A percentile compares a stretch with the other conserved stretches of the same genome.
These are phyloP conservation scores for Himalopsyche japonica DNA, from an alignment of 2,888 invertebrate species.

Conservation along the genomic window DNA sequence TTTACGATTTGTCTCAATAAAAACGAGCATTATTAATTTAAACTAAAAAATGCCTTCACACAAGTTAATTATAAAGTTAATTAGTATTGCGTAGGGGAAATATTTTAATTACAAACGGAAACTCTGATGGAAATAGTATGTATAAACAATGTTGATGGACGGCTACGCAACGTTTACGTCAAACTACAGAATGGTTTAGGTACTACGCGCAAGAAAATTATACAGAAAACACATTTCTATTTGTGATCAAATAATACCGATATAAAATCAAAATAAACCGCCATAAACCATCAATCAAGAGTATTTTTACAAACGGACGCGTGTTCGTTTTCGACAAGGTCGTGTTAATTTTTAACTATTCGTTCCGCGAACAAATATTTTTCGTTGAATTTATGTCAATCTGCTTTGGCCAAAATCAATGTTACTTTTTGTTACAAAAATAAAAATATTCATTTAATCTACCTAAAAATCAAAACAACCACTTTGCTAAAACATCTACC, in stretches of 20 bases:
- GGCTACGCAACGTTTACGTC: neutral
- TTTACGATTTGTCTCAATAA: neutral
- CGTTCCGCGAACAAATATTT: too few species aligned
- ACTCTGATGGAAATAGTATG: neutral
- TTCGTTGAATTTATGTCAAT: too few species aligned
- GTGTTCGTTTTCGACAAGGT: neutral
- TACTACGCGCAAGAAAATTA: neutral
- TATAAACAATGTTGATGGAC: neutral
- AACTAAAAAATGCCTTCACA: neutral
- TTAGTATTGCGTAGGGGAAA: neutral
- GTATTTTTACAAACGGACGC: neutral
- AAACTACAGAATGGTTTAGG: neutral
- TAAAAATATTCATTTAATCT: neutral
- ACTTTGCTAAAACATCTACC: too few species aligned
- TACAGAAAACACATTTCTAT: neutral
- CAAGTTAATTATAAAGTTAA: neutral
- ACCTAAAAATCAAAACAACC: too few species aligned
- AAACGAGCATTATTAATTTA: neutral
- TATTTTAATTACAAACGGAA: neutral
- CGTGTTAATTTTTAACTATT: neutral
- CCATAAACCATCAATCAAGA: neutral
- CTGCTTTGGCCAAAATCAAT: neutral
- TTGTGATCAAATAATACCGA: neutral
- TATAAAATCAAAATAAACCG: too few species aligned
- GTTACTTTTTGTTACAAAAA: neutral